Evolutionary conservation across 2,888 invertebrate species (phyloP), one percentile per base, ranked within the genome.

Genomic region (Argyresthia albistria): DNA sequence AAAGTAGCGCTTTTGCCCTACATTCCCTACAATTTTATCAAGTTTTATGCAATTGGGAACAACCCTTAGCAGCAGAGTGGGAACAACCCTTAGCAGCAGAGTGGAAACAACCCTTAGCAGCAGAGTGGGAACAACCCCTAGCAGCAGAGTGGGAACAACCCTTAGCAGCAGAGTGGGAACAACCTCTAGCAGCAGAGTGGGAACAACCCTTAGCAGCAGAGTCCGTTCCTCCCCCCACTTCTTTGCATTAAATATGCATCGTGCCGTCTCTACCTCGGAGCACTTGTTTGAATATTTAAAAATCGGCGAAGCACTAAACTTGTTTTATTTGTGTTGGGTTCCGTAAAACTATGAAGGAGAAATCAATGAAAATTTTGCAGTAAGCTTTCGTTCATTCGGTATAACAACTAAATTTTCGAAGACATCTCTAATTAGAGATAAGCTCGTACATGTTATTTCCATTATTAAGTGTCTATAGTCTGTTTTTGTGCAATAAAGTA

Each of bases 231-330:
- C 58, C 61, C 50, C 47, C 48, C 58, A 55, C 64, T 69, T 69
- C 68, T 69, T 74, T 70, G 66, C 73, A 75, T 82, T 76, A 81
- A 82, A 82, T 79, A 84, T 83, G 78, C 73, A 82, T 69, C 65
- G 66, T 67, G 59, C 66, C 70, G 69, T 72, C 69, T 76, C 70
- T 67, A 66, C 25, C 74, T 71, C 64, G 65, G 64, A 67, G 70
- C 67, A 73, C 71, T 73, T 75, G 74, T 74, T 68, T 82, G 78
- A 80, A 82, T 81, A 80, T 80, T 81, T 79, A 69, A 81, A 70
- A 73, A 73, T 52, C 37, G 36, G 25, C 37, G 43, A 51, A 46
- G 35, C 36, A 36, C 25, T 14, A 15, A 47, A 11, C 35, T 47
- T 35, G 10, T 3, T 35, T 12, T 45, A 35, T 12, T n/a, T 11